Percentiles rank a stretch among this genome's conserved stretches.
These are phyloP conservation scores for Menidia beryllina DNA, from an alignment of 2,113 vertebrate genomes.

Conservation along the genomic window DNA sequence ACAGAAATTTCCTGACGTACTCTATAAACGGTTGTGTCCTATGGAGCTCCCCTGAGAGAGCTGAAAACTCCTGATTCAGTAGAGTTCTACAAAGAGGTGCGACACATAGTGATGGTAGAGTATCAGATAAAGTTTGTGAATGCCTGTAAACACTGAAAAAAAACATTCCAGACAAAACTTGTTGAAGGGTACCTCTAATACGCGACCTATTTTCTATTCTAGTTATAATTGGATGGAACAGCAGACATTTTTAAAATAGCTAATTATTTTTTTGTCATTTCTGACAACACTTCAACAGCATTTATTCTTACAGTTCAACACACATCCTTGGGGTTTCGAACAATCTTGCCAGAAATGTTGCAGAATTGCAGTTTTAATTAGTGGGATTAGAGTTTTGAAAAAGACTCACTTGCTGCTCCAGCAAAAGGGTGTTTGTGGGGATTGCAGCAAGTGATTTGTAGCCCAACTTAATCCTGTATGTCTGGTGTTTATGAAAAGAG, in stretches of 20 bases:
- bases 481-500: constrained; percentile 77
- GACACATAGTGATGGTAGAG: no score
- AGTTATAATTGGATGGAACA: background rate
- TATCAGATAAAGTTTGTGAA: no score
- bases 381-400: constrained; percentile 19
- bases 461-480: constrained; percentile 92
- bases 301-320: background rate
- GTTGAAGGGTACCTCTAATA: background rate
- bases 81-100: background rate
- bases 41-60: no score
- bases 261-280: background rate
- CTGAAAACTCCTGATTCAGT: background rate
- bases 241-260: no score
- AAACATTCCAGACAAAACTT: background rate
- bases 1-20: no score
- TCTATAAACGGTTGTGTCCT: background rate
- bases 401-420: constrained; percentile 96
- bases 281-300: background rate
- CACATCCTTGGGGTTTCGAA: background rate
- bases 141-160: no score
- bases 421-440: constrained; percentile 94
- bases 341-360: background rate
- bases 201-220: no score
- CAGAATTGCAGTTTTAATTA: background rate
- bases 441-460: constrained; percentile 97